Percentiles rank a stretch among this genome's conserved stretches.
These are phyloP conservation scores for Zelostemma sp. DNA, from an alignment of 1,140 invertebrate genomes.

Conservation along the genomic window DNA sequence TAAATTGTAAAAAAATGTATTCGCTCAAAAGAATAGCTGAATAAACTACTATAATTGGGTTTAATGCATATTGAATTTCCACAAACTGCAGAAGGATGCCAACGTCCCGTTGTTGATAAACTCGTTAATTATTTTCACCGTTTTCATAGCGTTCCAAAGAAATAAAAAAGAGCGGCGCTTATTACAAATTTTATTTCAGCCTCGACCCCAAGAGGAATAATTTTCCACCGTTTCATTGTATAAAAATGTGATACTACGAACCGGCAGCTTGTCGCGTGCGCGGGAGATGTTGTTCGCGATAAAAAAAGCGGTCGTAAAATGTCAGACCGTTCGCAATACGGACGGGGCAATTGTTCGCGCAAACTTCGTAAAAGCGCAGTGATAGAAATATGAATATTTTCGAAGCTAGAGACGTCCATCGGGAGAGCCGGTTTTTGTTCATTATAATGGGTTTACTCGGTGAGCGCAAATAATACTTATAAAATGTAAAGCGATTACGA, in stretches of 20 bases:
- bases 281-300: not conserved
- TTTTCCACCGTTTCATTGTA: not conserved
- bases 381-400: conserved; percentile 1
- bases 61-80: conserved; percentile 6
- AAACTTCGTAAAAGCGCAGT: not conserved
- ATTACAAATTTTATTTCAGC: not conserved
- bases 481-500: not conserved
- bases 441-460: not conserved
- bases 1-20: no score
- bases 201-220: not conserved
- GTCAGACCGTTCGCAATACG: not conserved
- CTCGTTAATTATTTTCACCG: not conserved
- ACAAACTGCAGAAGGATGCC: no score
- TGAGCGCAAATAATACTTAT: not conserved
- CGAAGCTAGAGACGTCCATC: not conserved
- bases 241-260: not conserved
- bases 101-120: not conserved
- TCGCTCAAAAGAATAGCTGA: no score
- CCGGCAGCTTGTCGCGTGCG: conserved; percentile 2
- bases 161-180: not conserved
- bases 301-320: conserved; percentile 5
- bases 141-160: not conserved
- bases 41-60: no score
- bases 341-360: conserved; percentile 8
- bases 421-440: not conserved